Evolutionary conservation across 2,888 invertebrate genomes (phyloP).

Genomic region (Cheiracanthium punctorium): DNA sequence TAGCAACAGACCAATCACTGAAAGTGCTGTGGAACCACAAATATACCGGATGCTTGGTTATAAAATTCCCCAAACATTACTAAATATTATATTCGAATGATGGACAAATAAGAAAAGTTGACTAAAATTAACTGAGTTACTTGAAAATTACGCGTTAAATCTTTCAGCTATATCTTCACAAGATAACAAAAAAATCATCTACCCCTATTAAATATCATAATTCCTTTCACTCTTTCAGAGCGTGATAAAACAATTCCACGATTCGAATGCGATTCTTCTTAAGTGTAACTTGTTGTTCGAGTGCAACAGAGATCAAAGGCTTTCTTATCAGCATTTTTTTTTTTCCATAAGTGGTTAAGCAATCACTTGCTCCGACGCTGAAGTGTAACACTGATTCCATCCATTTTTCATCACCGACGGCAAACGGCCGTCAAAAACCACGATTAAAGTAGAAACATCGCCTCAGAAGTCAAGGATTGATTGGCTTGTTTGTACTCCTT

Average conservation of each 20-base stretch:
- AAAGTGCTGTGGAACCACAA: too few species aligned
- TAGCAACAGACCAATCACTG: too few species aligned
- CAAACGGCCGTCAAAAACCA: conserved; percentile 5
- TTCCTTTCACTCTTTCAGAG: background rate
- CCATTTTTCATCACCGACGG: background rate
- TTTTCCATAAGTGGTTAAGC: conserved; percentile 4
- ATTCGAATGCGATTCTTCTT: too few species aligned
- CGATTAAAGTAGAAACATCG: background rate
- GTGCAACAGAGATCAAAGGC: conserved; percentile 4
- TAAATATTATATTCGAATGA: too few species aligned
- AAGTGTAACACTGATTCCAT: background rate
- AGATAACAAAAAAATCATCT: too few species aligned
- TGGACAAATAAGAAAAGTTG: too few species aligned
- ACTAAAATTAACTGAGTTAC: too few species aligned
- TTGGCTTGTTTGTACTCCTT: background rate
- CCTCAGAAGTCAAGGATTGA: conserved; percentile 6
- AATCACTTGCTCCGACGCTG: background rate
- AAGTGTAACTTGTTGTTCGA: background rate
- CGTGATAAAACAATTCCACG: background rate
- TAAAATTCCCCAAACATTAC: too few species aligned
- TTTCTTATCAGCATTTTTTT: background rate
- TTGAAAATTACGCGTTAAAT: too few species aligned
- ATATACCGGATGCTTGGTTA: too few species aligned
- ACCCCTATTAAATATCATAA: background rate
- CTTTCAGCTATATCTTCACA: too few species aligned